Evolutionary conservation across 2,888 invertebrate genomes (phyloP).

Genomic region (Norana najaformis): DNA sequence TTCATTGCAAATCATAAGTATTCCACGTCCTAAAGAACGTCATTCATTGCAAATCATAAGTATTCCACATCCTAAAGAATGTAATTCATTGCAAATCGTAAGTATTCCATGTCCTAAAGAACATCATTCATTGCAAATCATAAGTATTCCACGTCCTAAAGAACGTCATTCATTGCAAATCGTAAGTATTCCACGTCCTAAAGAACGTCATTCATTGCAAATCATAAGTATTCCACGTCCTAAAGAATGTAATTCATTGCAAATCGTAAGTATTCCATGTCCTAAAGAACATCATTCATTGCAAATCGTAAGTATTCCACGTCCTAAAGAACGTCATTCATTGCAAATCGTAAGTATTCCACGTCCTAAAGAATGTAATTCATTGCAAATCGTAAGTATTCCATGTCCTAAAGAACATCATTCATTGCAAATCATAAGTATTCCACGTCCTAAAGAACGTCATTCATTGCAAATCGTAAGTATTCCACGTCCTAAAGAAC

Average conservation of each 20-base stretch:
- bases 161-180: slow-evolving; percentile 52
- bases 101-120: slow-evolving; percentile 18
- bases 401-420: slow-evolving; percentile 33
- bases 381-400: slow-evolving; percentile 50
- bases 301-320: slow-evolving; percentile 48
- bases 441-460: slow-evolving; percentile 43
- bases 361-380: slow-evolving; percentile 37
- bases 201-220: slow-evolving; percentile 51
- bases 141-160: slow-evolving; percentile 38
- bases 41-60: slow-evolving; percentile 53
- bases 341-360: slow-evolving; percentile 49
- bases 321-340: slow-evolving; percentile 49
- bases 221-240: slow-evolving; percentile 46
- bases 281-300: slow-evolving; percentile 43
- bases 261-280: slow-evolving; percentile 48
- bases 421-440: slow-evolving; percentile 50
- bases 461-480: slow-evolving; percentile 53
- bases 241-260: slow-evolving; percentile 44
- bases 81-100: slow-evolving; percentile 51
- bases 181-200: slow-evolving; percentile 45
- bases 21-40: slow-evolving; percentile 43
- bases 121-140: slow-evolving; percentile 49
- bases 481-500: slow-evolving; percentile 42
- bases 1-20: slow-evolving; percentile 50
- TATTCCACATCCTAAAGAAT: not conserved